Conservation (phyloP, 2,888 invertebrate species). For the Dione juno region DNA sequence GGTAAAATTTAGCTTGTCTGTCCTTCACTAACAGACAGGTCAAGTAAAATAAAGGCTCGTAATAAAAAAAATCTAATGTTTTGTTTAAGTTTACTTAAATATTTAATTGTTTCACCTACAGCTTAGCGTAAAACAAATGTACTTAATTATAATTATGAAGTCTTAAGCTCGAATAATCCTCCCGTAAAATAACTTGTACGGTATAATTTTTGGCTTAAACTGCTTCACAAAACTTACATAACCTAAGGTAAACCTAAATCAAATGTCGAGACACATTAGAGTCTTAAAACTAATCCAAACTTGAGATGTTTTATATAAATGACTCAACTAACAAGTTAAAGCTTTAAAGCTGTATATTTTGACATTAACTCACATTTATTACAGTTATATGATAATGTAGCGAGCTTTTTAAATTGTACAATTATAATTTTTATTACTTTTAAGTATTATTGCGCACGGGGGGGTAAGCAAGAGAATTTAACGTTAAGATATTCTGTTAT, state of each 20-base stretch:
- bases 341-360: slow-evolving; percentile 13
- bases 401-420: neutral
- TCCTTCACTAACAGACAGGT: too few relatives aligned
- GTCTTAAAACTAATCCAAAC: slow-evolving; percentile 34
- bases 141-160: slow-evolving; percentile 9
- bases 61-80: too few relatives aligned
- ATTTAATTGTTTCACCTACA: slow-evolving; percentile 2
- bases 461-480: too few relatives aligned
- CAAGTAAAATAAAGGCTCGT: too few relatives aligned
- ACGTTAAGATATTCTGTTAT: too few relatives aligned
- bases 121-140: neutral
- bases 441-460: neutral
- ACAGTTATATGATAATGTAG: neutral
- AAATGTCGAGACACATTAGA: slow-evolving; percentile 39
- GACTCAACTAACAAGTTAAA: slow-evolving; percentile 9
- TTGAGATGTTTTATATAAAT: slow-evolving; percentile 27
- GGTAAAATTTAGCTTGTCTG: too few relatives aligned
- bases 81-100: too few relatives aligned
- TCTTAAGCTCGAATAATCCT: slow-evolving; percentile 17
- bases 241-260: slow-evolving; percentile 35
- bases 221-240: slow-evolving; percentile 29
- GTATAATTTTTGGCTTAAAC: slow-evolving; percentile 15
- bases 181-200: slow-evolving; percentile 12
- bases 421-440: neutral
- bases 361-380: slow-evolving; percentile 23